Base-by-base conservation (phyloP, 2,797 vertebrate genomes). In the Lithobates pipiens region DNA sequence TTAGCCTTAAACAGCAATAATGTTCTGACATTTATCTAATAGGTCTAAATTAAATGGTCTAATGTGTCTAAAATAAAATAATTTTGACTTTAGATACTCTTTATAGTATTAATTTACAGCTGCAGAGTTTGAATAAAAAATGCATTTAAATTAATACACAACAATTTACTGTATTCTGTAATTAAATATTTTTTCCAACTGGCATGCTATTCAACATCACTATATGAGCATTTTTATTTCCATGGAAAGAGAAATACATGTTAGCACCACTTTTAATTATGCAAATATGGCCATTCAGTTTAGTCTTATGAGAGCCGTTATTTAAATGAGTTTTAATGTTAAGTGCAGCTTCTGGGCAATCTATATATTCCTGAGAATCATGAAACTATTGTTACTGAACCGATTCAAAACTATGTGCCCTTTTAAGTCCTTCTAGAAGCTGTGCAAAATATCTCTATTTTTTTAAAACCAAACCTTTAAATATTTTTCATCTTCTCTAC, bases 241-340 rank as follows among this genome's bases (percentile, higher is more conserved):
- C 61, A 50, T 73, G 69, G 29, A 73, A 36, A 80, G 71, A 46
- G 71, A 80, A 61, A 67, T 75, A 46, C 70, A 85, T 50, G 57
- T 67, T 69, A 85, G 34, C 77, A 80, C 65, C 69, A 68, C 79
- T 85, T 85, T 85, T 80, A 85, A 85, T 85, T 85, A 85, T 85
- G 77, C 71, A 85, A 80, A 85, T 85, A 67, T 72, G 50, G 50
- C 70, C 13, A 85, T 85, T 85, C 77, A 80, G 84, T 80, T 85
- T 75, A 80, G 77, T 85, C 79, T 85, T 85, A 80, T 85, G 84
- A 85, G 76, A 46, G 11, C 32, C 77, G 80, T 85, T 85, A 85
- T 85, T 85, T 85, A 80, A 85, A 85, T 85, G 61, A 85, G 84
- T 74, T 80, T 85, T 85, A 85, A 80, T 85, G 84, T 85, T 85